These are phyloP conservation scores for Bambusicola thoracicus DNA, from an alignment of 2,113 vertebrate species.

Conservation along the genomic window DNA sequence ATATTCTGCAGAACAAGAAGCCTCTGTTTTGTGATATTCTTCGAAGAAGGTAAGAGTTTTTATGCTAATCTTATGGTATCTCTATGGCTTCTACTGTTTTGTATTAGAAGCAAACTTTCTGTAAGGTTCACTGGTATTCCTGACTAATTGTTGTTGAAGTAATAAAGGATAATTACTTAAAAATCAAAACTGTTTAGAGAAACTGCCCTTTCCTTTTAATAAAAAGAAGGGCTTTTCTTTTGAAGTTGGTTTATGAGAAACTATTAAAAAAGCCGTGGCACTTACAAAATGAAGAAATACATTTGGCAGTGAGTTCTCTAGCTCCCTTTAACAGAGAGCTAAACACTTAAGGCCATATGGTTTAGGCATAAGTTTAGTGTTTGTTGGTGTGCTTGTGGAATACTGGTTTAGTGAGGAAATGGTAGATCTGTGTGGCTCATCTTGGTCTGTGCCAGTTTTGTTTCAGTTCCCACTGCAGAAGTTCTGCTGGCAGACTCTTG, in stretches of 20 bases:
- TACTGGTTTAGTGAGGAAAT: background rate
- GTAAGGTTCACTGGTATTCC: background rate
- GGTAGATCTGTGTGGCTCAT: background rate
- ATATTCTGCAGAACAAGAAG: background rate
- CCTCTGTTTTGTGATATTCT: background rate
- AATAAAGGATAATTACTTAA: background rate
- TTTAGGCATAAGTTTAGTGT: background rate
- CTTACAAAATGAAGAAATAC: background rate
- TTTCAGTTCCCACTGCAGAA: background rate
- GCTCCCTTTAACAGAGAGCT: background rate
- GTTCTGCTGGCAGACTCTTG: background rate
- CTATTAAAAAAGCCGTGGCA: background rate
- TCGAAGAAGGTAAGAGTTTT: conserved; percentile 24
- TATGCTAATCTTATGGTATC: background rate
- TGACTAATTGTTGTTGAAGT: background rate
- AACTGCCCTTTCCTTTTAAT: background rate
- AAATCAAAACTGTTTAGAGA: background rate
- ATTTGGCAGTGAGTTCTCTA: background rate
- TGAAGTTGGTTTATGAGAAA: background rate
- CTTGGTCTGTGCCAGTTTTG: rapidly evolving
- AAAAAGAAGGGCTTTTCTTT: background rate
- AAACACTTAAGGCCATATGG: background rate
- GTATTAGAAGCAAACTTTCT: background rate
- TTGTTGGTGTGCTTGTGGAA: background rate
- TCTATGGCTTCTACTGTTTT: background rate